Evolutionary conservation across 1,140 invertebrate species (phyloP).

Genomic region (Camponotus floridanus): DNA sequence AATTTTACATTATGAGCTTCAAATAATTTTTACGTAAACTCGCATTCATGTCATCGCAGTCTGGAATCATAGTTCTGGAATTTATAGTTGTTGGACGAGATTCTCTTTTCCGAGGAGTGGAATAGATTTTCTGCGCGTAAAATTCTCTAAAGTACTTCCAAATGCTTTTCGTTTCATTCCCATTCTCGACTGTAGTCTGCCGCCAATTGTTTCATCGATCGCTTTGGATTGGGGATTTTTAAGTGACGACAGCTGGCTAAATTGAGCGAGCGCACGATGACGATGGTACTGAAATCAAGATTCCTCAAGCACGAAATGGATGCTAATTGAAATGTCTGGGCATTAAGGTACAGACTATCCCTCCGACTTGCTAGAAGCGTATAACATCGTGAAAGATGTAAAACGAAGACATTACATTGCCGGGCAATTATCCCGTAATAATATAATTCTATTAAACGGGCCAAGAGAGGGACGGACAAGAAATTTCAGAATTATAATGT

Average conservation of each 20-base stretch:
- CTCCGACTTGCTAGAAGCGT: slow-evolving; percentile 34
- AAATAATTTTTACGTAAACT: slow-evolving; percentile 31
- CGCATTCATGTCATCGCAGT: no score
- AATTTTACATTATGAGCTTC: background rate
- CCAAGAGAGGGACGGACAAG: slow-evolving; percentile 61
- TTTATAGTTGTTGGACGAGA: background rate
- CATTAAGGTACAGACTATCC: slow-evolving; percentile 61
- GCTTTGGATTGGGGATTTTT: slow-evolving; percentile 59
- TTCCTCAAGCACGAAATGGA: slow-evolving; percentile 69
- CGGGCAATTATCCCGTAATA: slow-evolving; percentile 74
- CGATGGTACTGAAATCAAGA: slow-evolving; percentile 49
- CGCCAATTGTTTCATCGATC: slow-evolving; percentile 64
- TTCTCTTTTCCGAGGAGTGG: slow-evolving; percentile 7
- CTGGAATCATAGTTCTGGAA: slow-evolving; percentile 11
- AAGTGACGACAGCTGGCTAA: slow-evolving; percentile 45
- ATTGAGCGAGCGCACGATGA: slow-evolving; percentile 56
- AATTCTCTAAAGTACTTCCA: slow-evolving; percentile 55
- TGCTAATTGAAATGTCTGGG: slow-evolving; percentile 80
- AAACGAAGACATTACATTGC: slow-evolving; percentile 73
- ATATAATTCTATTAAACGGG: slow-evolving; percentile 78
- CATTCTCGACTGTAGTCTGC: background rate
- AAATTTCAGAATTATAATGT: slow-evolving; percentile 80
- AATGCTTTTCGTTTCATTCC: slow-evolving; percentile 19
- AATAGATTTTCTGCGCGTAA: slow-evolving; percentile 52
- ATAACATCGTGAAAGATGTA: slow-evolving; percentile 69